phyloP scores from a whole-genome alignment of 2,113 vertebrate species.

The Copsychus sechellarum region DNA sequence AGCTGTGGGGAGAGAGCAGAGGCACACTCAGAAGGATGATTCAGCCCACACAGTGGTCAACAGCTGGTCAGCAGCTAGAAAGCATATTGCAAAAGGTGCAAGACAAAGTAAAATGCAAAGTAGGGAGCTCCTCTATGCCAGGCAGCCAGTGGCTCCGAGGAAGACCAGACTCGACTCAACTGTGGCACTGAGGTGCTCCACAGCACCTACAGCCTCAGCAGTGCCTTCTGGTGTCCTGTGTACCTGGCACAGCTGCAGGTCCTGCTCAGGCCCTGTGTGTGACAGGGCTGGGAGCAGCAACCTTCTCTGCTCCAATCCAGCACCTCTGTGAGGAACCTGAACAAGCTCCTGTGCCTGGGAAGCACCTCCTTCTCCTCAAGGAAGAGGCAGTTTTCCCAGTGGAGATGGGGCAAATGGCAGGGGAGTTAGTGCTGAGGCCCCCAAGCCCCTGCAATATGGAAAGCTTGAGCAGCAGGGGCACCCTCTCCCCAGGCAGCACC shows the following conservation, averaged over 20 bases:
- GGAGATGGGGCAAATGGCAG: not conserved
- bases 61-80: not conserved
- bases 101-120: not conserved
- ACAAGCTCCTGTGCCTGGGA: not conserved
- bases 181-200: not conserved
- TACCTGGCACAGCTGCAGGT: not conserved
- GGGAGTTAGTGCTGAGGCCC: not conserved
- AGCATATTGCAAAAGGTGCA: not conserved
- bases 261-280: not conserved
- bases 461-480: not conserved
- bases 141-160: not conserved
- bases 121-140: not conserved
- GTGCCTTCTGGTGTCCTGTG: not conserved
- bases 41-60: not conserved
- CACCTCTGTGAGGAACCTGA: not conserved
- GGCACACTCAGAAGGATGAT: not conserved
- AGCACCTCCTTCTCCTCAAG: not conserved
- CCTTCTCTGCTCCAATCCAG: not conserved
- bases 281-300: not conserved
- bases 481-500: accelerated
- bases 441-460: not conserved
- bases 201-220: not conserved
- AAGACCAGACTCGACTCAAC: not conserved
- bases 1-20: conserved; percentile 76
- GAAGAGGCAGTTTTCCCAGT: not conserved